Evolutionary conservation across 2,113 vertebrate genomes (phyloP), one percentile per base, ranked within the genome.

Genomic region (Oophaga pumilio): DNA sequence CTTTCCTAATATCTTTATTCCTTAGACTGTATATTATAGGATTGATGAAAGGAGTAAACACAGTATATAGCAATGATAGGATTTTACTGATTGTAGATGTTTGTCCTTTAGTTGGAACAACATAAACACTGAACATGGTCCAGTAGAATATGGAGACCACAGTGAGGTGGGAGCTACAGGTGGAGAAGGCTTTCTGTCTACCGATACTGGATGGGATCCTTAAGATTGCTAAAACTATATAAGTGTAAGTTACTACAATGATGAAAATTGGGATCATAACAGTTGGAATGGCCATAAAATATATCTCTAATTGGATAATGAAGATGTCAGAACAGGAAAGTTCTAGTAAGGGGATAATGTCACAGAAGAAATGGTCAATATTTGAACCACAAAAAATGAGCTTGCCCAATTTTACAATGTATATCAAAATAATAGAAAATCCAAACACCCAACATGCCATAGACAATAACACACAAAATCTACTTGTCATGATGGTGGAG

Each of bases 101-200:
- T 66, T 66, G 22, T n/a, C 64, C 64, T 24, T 12, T 24, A 24
- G 6, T 11, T 66, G 64, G 64, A 3, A 66, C 2, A 66, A 66
- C n/a, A 66, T 66, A 66, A 24, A 66, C 64, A 66, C 7, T 66
- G n/a, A 66, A 66, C 5, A 66, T 8, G 1, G 22, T 24, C 9
- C 22, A n/a, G n/a, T 66, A 66, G n/a, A 66, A 66, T n/a, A 66
- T 66, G n/a, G 64, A 66, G 64, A 66, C 64, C 64, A 66, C 64
- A 66, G 24, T 66, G 64, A 66, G 64, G 64, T 66, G 64, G 64
- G 64, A 66, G 64, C 64, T 66, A 66, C 64, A 66, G 64, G 64
- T 66, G n/a, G 64, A 66, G 64, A 66, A 66, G 64, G 64, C n/a
- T 66, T 66, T 66, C 64, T 66, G 64, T 12, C 64, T 66, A n/a